These are phyloP conservation scores for Machimus rusticus DNA, from an alignment of 2,888 invertebrate species.

Conservation along the genomic window DNA sequence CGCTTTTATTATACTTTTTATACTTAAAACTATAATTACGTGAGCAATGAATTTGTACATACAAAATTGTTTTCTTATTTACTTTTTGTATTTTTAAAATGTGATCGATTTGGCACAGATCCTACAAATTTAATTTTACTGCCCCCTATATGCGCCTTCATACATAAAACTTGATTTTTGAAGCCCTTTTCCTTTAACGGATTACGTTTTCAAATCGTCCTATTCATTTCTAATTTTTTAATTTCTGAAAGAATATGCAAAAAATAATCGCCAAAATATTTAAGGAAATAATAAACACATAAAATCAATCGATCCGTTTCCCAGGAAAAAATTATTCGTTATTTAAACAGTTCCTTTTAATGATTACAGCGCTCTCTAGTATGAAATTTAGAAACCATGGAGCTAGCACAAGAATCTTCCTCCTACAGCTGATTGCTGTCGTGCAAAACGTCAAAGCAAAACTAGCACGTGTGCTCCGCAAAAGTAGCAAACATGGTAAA, in stretches of 20 bases:
- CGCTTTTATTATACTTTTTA: not conserved
- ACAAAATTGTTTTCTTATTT: not conserved
- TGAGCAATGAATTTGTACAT: not conserved
- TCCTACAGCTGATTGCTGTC: not conserved
- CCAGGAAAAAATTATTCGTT: too few species aligned
- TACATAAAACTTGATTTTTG: too few species aligned
- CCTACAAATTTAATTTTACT: too few species aligned
- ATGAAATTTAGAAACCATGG: not conserved
- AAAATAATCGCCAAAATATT: too few species aligned
- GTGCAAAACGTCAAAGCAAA: not conserved
- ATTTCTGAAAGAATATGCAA: too few species aligned
- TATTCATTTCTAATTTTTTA: too few species aligned
- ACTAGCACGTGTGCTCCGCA: not conserved
- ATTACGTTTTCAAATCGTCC: too few species aligned
- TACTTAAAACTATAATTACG: not conserved
- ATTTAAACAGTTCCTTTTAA: not conserved
- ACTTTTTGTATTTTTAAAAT: not conserved
- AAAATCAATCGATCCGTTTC: too few species aligned
- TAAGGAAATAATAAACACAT: not conserved
- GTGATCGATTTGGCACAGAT: too few species aligned
- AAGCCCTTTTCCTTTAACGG: too few species aligned
- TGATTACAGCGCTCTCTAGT: not conserved
- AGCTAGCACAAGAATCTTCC: not conserved
- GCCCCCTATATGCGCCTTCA: too few species aligned
- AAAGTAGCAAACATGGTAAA: not conserved